A percentile compares a stretch with the other conserved stretches of the same genome.
These are phyloP conservation scores for Deroplatys truncata DNA, from an alignment of 2,888 invertebrate species.

Conservation along the genomic window DNA sequence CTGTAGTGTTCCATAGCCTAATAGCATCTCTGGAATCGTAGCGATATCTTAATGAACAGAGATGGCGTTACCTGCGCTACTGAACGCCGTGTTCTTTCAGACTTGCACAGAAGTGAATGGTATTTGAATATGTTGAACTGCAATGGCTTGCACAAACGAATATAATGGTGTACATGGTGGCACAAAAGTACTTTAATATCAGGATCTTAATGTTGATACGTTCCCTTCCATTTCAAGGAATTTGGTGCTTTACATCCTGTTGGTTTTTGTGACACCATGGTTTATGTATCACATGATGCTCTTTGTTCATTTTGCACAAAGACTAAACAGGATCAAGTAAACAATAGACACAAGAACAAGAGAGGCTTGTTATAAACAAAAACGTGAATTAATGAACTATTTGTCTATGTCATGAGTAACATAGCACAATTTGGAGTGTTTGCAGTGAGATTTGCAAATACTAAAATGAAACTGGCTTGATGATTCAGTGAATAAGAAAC, in stretches of 20 bases:
- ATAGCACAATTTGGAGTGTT: background rate
- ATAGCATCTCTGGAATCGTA: conserved; percentile 56
- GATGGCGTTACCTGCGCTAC: background rate
- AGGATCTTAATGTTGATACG: background rate
- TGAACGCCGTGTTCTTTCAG: background rate
- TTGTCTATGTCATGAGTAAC: background rate
- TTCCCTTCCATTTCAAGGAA: background rate
- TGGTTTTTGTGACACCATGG: background rate
- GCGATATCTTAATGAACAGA: conserved; percentile 11
- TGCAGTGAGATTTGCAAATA: background rate
- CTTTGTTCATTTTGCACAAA: background rate
- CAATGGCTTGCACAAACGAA: background rate
- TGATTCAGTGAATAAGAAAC: background rate
- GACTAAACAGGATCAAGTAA: background rate
- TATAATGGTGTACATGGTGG: background rate
- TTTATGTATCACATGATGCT: background rate
- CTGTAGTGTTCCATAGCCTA: conserved; percentile 56
- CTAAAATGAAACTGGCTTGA: background rate
- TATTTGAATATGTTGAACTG: background rate
- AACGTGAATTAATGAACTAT: background rate
- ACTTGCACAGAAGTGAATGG: background rate
- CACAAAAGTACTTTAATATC: background rate
- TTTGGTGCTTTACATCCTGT: background rate
- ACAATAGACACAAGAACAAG: background rate
- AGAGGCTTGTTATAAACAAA: background rate